Evolutionary conservation across 2,797 vertebrate genomes (phyloP).

Genomic region (Gymnopithys bicolor): DNA sequence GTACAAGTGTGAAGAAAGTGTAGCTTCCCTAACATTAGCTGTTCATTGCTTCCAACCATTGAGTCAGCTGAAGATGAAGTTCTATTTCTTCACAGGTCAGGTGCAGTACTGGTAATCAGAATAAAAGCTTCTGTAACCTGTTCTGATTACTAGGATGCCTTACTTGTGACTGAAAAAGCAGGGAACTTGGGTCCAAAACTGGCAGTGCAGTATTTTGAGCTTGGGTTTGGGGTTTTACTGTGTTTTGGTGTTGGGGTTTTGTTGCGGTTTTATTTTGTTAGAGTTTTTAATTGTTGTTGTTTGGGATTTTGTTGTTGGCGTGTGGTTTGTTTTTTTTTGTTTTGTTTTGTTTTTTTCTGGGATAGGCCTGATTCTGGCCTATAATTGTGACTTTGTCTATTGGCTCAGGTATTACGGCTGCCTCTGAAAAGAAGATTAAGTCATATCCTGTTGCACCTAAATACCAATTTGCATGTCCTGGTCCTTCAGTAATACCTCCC

Average conservation of each 20-base stretch:
- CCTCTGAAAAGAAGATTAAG: neutral
- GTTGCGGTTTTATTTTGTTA: neutral
- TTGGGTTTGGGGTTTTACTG: neutral
- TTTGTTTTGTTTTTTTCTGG: neutral
- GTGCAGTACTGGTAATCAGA: neutral
- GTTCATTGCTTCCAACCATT: neutral
- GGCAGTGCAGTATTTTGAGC: neutral
- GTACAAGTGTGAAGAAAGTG: neutral
- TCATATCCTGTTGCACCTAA: neutral
- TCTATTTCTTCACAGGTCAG: neutral
- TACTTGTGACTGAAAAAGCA: neutral
- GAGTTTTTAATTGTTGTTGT: neutral
- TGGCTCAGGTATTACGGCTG: neutral
- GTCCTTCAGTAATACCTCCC: neutral
- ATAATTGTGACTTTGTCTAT: neutral
- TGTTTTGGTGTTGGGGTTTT: neutral
- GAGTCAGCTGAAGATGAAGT: slow-evolving; percentile 2
- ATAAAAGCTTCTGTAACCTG: neutral
- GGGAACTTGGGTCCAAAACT: neutral
- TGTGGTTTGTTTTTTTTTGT: neutral
- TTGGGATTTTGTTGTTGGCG: neutral
- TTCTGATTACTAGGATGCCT: neutral
- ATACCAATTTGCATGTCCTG: neutral
- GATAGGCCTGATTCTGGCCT: neutral
- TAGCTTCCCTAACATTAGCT: neutral